Base-by-base conservation (phyloP, 2,113 vertebrate genomes). In the Saccopteryx bilineata region DNA sequence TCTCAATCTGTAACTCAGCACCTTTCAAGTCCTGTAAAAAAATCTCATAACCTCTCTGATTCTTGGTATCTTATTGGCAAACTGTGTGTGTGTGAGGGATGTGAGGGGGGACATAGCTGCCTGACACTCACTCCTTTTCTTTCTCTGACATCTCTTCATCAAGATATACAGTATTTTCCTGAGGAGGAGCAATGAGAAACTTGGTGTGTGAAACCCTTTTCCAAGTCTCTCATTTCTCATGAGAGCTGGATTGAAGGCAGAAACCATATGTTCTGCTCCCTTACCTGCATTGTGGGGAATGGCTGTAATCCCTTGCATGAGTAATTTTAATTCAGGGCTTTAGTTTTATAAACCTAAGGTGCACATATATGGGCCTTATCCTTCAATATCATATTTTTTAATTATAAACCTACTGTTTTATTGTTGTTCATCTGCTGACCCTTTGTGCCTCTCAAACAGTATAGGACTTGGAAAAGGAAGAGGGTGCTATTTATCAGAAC, bases 171-270 rank as follows among this genome's bases (percentile, higher is more conserved):
- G 15, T 60, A 0, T 4, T 81, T 91, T 50, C 12, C 50, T 66
- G 26, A 3, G 15, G 0, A 69, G 76, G 21, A 46, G 23, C 88
- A 68, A 11, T 31, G 3, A 90, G 68, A 92, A 81, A 65, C 1
- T 50, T 9, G 8, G 0, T 33, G 39, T 28, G 8, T 11, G 3
- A 65, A 74, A 69, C 1, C 11, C 26, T 17, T 17, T 9, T 1
- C 0, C 1, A 58, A 13, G 58, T 69, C 1, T 89, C n/a, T 61
- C 39, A 61, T 87, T 46, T 81, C 19, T 54, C 26, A 75, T 17
- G 4, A 68, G 5, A 76, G 5, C 5, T 68, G 13, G 9, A 9
- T 5, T 28, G 4, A 75, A 86, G 75, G 11, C n/a, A 50, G 10
- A 80, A n/a, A 39, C 18, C 0, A 10, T n/a, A 5, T 39, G 19